Evolutionary conservation across 92 coral and sea anemone genomes (phyloP), one percentile per base, ranked within the genome.

Genomic region (Parazoanthus atlanticus): DNA sequence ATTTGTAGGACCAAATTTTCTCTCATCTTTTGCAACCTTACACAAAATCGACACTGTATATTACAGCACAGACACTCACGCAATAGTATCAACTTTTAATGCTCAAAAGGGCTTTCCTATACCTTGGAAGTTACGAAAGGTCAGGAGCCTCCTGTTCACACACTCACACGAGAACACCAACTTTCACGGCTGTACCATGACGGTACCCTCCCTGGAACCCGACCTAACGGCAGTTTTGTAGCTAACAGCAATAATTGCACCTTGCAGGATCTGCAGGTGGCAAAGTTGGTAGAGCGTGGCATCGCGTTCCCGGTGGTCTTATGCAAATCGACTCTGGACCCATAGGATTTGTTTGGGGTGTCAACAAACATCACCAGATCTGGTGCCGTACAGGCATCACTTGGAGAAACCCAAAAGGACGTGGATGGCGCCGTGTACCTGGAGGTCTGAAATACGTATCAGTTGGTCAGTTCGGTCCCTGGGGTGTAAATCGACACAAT

Each of bases 321-420:
- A 84, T 1, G 78, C 87, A 84, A 28, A 84, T 84, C 8, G 87
- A 84, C 78, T 84, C 87, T 29, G 87, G 87, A 15, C 78, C 87
- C 3, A 69, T 84, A 28, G 79, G 87, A 2, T 10, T 9, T 19
- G 78, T 84, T 19, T 69, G 78, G 78, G 87, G 87, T 0, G 78
- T 90, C 16, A 90, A 79, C 70, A 31, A 30, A 30, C 29, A 15
- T 52, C 8, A 38, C 32, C 34, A 30, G 15, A 78, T 90, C 58
- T 90, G 77, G 80, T 90, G 75, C 75, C 89, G 92, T 69, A 43
- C 32, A 0, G 86, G 86, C 12, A 61, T 88, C 19, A 79, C 86
- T 23, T 69, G 75, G 78, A 88, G 19, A 47, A 79, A 38, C 6
- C 86, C 86, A 6, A 29, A 30, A 16, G 85, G 92, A 52, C 23